Conservation (phyloP, 2,888 invertebrate species). For the Eumerus sabulonum region DNA sequence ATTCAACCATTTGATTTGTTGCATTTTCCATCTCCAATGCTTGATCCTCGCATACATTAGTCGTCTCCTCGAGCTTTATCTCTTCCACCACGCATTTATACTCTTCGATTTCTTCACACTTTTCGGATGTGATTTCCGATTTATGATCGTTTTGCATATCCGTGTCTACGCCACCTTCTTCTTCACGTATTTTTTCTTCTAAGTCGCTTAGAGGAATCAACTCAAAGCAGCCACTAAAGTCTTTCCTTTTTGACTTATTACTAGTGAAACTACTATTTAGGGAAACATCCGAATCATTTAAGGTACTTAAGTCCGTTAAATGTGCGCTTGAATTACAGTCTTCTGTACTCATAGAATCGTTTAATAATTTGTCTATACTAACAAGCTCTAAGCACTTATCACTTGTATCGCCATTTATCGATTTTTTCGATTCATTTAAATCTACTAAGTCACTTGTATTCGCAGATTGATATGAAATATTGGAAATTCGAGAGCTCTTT, state of each 20-base stretch:
- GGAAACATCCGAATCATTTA: no score
- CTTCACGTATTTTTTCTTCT: constrained; percentile 23
- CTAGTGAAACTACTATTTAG: constrained; percentile 5
- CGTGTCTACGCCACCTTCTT: background rate
- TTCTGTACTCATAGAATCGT: no score
- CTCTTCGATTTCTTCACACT: constrained; percentile 16
- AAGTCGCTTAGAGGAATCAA: constrained; percentile 43
- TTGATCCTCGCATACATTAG: constrained; percentile 10
- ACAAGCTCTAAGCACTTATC: no score
- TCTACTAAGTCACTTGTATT: constrained; percentile 16
- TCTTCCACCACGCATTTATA: constrained; percentile 40
- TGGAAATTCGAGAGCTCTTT: constrained; percentile 41
- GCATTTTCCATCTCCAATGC: constrained; percentile 74
- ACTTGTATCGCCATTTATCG: constrained; percentile 13
- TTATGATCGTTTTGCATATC: no score
- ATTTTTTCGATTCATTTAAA: constrained; percentile 48
- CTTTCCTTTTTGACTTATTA: constrained; percentile 31
- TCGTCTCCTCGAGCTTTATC: background rate
- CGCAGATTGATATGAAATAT: constrained; percentile 49
- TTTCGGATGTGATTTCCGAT: background rate
- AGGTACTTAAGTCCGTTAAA: no score
- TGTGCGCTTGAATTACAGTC: no score
- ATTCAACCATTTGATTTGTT: constrained; percentile 82
- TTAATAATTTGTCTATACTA: no score
- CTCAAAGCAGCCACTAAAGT: constrained; percentile 43